Percentiles rank a stretch among this genome's conserved stretches.
Conservation (phyloP, 2,888 invertebrate genomes). For the Branchinecta sandiegonensis region DNA sequence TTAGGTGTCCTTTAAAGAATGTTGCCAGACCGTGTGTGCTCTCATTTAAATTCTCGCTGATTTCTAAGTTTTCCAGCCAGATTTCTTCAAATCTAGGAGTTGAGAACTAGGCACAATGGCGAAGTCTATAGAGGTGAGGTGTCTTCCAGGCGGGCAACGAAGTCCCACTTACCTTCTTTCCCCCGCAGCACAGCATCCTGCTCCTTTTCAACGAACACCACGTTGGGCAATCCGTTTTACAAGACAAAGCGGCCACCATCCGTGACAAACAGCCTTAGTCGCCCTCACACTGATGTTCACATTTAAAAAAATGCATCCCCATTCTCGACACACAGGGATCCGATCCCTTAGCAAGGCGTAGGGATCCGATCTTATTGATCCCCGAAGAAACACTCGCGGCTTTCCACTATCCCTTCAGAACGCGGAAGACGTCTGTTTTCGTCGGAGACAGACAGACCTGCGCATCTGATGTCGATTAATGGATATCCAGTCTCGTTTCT, state of each 20-base stretch:
- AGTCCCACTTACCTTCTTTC: constrained; percentile 55
- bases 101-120: too few relatives aligned
- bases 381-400: neutral
- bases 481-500: too few relatives aligned
- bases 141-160: too few relatives aligned
- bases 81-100: too few relatives aligned
- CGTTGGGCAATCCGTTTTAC: constrained; percentile 7
- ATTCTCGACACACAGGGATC: neutral
- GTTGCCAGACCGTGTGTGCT: too few relatives aligned
- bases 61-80: too few relatives aligned
- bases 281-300: neutral
- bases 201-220: constrained; percentile 15
- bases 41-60: too few relatives aligned
- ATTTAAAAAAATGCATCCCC: neutral
- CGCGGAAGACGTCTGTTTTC: too few relatives aligned
- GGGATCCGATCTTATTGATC: constrained; percentile 9
- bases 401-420: neutral
- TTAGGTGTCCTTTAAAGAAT: too few relatives aligned
- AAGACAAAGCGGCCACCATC: constrained; percentile 11
- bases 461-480: too few relatives aligned
- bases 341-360: neutral
- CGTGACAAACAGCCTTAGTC: neutral
- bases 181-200: constrained; percentile 89
- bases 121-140: too few relatives aligned
- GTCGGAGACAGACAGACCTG: too few relatives aligned